A percentile compares a stretch with the other conserved stretches of the same genome.
Evolutionary conservation across 2,888 invertebrate genomes (phyloP).

Genomic region (Tenthredo amoena): DNA sequence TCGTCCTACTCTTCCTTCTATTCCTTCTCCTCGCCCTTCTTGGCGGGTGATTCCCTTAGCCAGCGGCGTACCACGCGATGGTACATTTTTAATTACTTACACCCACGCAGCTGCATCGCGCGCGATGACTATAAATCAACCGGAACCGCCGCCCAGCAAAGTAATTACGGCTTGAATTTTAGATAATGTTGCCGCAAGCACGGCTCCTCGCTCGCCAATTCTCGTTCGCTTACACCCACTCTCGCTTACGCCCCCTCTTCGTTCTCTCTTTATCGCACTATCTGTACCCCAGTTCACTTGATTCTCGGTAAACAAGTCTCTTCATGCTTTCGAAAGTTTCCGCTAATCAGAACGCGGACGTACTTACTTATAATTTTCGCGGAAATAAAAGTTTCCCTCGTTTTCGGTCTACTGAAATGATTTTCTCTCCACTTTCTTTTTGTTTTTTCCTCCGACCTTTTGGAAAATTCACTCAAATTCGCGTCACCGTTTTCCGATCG

Average conservation of each 20-base stretch:
- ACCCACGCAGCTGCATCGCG: conserved; percentile 78
- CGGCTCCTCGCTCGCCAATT: conserved; percentile 65
- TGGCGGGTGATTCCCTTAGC: conserved; percentile 56
- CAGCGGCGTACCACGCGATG: conserved; percentile 76
- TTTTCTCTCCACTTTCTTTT: neutral
- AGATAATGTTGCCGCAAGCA: conserved; percentile 78
- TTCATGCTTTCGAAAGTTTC: conserved; percentile 29
- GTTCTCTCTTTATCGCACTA: conserved; percentile 28
- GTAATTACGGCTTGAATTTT: conserved; percentile 79
- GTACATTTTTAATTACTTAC: conserved; percentile 79
- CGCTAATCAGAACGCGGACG: conserved; percentile 22
- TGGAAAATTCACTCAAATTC: neutral
- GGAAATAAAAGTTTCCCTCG: neutral
- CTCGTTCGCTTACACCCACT: conserved; percentile 53
- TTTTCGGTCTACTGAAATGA: neutral
- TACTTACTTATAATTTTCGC: neutral
- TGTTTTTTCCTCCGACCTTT: neutral
- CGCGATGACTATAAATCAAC: conserved; percentile 78
- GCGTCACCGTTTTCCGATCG: neutral
- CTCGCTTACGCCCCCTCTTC: conserved; percentile 10
- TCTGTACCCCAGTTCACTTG: conserved; percentile 9
- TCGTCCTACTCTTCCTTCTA: conserved; percentile 25
- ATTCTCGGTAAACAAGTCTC: conserved; percentile 50
- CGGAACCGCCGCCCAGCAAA: conserved; percentile 76
- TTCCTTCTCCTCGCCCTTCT: conserved; percentile 62